These are phyloP conservation scores for Cheilosia impressa DNA, from an alignment of 2,888 invertebrate genomes.

Conservation along the genomic window DNA sequence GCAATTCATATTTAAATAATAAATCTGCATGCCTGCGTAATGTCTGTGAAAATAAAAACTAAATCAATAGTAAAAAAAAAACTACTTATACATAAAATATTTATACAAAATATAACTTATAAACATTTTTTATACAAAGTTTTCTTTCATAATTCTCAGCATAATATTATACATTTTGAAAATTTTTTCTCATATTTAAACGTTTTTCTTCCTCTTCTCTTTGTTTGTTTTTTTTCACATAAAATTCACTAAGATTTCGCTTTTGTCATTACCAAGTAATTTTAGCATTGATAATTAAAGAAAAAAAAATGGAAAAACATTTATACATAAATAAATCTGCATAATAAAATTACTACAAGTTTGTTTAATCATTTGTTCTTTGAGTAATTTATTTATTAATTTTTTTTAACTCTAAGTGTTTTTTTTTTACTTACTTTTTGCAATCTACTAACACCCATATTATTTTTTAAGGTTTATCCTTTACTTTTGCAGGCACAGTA, in stretches of 20 bases:
- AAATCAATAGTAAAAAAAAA: conserved; percentile 31
- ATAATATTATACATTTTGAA: conserved; percentile 52
- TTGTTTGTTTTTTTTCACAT: conserved; percentile 65
- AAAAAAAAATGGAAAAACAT: conserved; percentile 42
- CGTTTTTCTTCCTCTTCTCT: conserved; percentile 71
- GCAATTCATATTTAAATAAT: conserved; percentile 73
- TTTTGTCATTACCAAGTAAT: conserved; percentile 74
- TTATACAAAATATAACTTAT: conserved; percentile 7
- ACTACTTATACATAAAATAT: conserved; percentile 17
- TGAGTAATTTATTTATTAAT: conserved; percentile 56
- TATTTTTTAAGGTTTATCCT: conserved; percentile 84
- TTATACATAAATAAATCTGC: conserved; percentile 62
- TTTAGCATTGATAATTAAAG: conserved; percentile 69
- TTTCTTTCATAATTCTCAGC: conserved; percentile 56
- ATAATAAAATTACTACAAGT: conserved; percentile 48
- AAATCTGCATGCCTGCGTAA: conserved; percentile 75
- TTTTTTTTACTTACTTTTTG: conserved; percentile 83
- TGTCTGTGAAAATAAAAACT: conserved; percentile 63
- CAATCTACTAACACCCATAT: conserved; percentile 84
- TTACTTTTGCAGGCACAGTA: conserved; percentile 84
- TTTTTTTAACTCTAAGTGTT: conserved; percentile 75
- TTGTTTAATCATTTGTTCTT: conserved; percentile 44
- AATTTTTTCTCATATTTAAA: conserved; percentile 72
- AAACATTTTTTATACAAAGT: conserved; percentile 9
- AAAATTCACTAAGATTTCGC: conserved; percentile 74